phyloP scores from a whole-genome alignment of 2,888 invertebrate genomes.

The Zelleria hepariella region DNA sequence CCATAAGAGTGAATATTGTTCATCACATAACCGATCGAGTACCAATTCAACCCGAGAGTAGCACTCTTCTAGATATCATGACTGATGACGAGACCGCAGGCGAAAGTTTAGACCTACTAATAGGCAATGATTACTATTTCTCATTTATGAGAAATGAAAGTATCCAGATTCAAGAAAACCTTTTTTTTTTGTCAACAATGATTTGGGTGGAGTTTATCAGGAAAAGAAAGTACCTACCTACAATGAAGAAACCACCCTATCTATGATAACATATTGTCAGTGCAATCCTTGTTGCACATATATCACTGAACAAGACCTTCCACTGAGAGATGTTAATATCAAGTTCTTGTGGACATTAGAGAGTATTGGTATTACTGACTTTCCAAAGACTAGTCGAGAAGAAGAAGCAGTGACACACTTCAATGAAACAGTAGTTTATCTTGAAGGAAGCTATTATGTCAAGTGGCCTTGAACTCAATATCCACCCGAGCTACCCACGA shows the following conservation, averaged over 20 bases:
- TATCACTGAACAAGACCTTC: conserved; percentile 10
- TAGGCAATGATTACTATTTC: conserved; percentile 9
- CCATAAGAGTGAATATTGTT: conserved; percentile 5
- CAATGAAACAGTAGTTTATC: background rate
- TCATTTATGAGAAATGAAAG: conserved; percentile 1
- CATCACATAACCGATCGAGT: background rate
- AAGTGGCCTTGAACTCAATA: conserved; percentile 16
- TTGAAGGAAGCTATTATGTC: conserved; percentile 11
- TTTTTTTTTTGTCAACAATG: background rate
- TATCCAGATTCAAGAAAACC: background rate
- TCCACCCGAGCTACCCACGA: conserved; percentile 12
- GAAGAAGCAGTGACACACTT: conserved; percentile 6
- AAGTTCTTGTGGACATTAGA: conserved; percentile 14
- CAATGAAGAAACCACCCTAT: background rate
- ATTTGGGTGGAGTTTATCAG: background rate
- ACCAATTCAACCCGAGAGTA: background rate
- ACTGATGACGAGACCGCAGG: conserved; percentile 7
- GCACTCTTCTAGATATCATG: background rate
- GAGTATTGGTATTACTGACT: conserved; percentile 18
- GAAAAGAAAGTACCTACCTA: background rate
- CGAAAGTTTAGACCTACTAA: background rate
- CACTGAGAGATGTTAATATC: conserved; percentile 7
- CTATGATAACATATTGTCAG: background rate
- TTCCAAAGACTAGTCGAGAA: conserved; percentile 12
- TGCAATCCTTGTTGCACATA: background rate